Evolutionary conservation across 2,113 vertebrate species (phyloP), one percentile per base, ranked within the genome.

Genomic region (Genyomyrus donnyi): DNA sequence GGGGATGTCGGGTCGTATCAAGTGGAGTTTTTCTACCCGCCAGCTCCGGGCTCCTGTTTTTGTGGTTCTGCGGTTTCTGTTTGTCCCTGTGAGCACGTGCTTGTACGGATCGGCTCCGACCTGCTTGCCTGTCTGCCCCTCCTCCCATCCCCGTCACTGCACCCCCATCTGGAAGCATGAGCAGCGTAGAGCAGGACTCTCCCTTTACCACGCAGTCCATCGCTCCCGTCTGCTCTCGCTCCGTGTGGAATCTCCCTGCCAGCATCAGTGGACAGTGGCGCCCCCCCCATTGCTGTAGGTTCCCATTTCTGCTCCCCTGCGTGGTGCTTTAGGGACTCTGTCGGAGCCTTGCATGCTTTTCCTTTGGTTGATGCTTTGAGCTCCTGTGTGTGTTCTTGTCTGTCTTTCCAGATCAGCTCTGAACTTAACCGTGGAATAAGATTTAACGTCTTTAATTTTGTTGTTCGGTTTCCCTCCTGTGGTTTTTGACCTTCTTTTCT

Each of bases 231-330:
- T 35, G 56, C 62, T 19, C 27, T 48, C 58, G 17, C 39, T 45
- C 62, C 93, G 92, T 91, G 91, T 92, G 93, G 94, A 94, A 97
- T 97, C 97, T 97, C 96, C 94, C 96, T 96, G 94, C 95, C 96
- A 3, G 95, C 95, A 96, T 92, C 93, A 92, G 93, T 93, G 90
- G 96, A 96, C 92, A 94, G 94, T 93, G 95, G 95, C 93, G 95
- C 42, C 49, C 94, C 93, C 96, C 94, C 93, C 95, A 94, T 96
- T 94, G 94, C 91, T 90, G 96, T 97, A 97, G 95, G 97, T 97
- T 56, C 48, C 53, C 86, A 0, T 1, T 39, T 11, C 89, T 50
- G 89, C 66, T 84, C 19, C 9, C 45, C 31, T 46, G 84, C 42
- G 1, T 80, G 4, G 52, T 84, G 31, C 52, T 66, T 10, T 13